phyloP scores from a whole-genome alignment of 2,113 vertebrate species.

The Macquaria australasica region DNA sequence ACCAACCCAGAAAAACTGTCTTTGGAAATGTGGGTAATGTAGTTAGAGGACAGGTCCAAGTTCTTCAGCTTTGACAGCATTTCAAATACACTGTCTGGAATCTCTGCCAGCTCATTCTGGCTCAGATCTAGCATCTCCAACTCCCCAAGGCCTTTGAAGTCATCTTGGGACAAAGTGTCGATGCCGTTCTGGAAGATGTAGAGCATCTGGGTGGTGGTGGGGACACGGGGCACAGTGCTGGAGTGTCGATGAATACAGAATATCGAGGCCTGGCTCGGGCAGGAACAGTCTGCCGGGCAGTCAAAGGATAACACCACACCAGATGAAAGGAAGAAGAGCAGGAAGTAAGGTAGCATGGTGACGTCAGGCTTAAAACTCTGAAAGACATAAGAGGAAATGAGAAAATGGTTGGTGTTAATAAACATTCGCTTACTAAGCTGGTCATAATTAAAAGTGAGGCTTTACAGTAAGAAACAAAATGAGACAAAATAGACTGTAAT shows the following conservation, averaged over 20 bases:
- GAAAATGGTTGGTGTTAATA: conserved; percentile 20
- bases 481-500: neutral
- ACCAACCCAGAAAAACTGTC: conserved; percentile 90
- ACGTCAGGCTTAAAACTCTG: conserved; percentile 50
- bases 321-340: conserved; percentile 67
- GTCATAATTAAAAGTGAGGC: neutral
- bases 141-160: conserved; percentile 84
- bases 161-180: conserved; percentile 78
- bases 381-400: conserved; percentile 48
- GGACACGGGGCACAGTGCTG: conserved; percentile 84
- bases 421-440: neutral
- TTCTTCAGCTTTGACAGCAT: conserved; percentile 88
- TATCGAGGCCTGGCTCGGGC: conserved; percentile 18
- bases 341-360: conserved; percentile 70
- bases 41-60: conserved; percentile 91
- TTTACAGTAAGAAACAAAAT: neutral
- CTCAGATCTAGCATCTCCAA: conserved; percentile 91
- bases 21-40: conserved; percentile 89
- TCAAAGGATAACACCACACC: conserved; percentile 59
- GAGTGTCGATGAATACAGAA: conserved; percentile 77
- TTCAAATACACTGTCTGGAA: conserved; percentile 89
- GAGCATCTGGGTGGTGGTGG: conserved; percentile 82
- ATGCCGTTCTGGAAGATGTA: conserved; percentile 92
- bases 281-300: conserved; percentile 81
- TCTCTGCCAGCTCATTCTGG: conserved; percentile 88